Evolutionary conservation across 2,888 invertebrate genomes (phyloP).

Genomic region (Epistrophe eligans): DNA sequence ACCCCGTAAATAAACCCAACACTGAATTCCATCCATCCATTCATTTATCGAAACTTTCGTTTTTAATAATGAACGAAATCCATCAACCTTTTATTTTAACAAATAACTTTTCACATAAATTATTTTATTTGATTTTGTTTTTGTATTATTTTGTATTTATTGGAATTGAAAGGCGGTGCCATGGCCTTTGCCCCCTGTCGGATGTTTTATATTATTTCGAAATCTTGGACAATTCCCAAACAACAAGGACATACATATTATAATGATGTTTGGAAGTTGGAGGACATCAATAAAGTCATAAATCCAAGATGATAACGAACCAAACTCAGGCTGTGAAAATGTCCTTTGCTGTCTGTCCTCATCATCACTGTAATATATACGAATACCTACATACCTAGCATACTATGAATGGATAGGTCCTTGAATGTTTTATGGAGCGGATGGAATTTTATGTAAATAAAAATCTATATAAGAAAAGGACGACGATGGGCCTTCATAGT

Average conservation of each 20-base stretch:
- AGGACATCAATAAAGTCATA: constrained; percentile 55
- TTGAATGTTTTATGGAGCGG: constrained; percentile 50
- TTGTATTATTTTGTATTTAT: constrained; percentile 16
- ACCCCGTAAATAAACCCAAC: neutral
- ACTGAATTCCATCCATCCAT: neutral
- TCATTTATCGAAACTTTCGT: neutral
- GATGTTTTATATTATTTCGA: constrained; percentile 4
- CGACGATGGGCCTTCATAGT: neutral
- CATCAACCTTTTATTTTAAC: constrained; percentile 48
- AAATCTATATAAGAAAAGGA: constrained; percentile 34
- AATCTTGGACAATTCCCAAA: constrained; percentile 31
- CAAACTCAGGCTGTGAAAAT: constrained; percentile 7
- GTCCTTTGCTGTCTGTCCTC: constrained; percentile 1
- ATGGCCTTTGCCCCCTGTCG: neutral
- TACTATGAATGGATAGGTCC: neutral
- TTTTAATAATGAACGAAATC: constrained; percentile 29
- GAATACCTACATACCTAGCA: neutral
- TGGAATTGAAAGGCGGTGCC: neutral
- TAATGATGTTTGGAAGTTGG: neutral
- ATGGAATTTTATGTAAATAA: constrained; percentile 57
- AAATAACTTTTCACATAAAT: constrained; percentile 55
- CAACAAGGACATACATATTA: neutral
- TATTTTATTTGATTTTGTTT: constrained; percentile 25
- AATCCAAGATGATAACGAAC: constrained; percentile 44
- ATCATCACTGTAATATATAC: neutral